These are phyloP conservation scores for Pseudococcus longispinus DNA, from an alignment of 2,888 invertebrate genomes.

Conservation along the genomic window DNA sequence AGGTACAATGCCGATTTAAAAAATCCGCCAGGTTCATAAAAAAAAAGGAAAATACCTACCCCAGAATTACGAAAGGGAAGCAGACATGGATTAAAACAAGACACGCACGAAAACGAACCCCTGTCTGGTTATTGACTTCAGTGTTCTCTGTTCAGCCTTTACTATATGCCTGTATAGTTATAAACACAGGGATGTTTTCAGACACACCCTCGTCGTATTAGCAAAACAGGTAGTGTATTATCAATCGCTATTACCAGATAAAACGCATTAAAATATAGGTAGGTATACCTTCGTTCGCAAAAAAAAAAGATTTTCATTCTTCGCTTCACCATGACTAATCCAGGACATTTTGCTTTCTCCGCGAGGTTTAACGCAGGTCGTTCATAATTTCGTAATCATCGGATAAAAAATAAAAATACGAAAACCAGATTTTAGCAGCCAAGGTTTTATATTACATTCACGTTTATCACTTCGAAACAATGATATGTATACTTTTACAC, in stretches of 20 bases:
- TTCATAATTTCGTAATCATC: slow-evolving; percentile 39
- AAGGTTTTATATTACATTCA: background rate
- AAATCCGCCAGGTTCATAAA: too few species aligned
- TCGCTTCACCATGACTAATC: background rate
- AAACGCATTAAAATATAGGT: background rate
- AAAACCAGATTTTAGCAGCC: slow-evolving; percentile 4
- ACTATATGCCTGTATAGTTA: too few species aligned
- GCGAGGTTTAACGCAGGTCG: slow-evolving; percentile 18
- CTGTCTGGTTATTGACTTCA: background rate
- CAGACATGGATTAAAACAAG: background rate
- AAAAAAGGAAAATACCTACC: background rate
- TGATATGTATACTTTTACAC: too few species aligned
- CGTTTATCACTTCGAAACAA: too few species aligned
- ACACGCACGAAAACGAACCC: background rate
- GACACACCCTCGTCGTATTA: slow-evolving; percentile 40
- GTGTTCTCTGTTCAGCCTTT: too few species aligned
- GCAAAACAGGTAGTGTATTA: slow-evolving; percentile 3
- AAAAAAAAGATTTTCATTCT: background rate
- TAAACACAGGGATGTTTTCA: slow-evolving; percentile 39
- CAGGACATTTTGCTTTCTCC: slow-evolving; percentile 33
- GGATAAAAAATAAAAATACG: slow-evolving; percentile 1
- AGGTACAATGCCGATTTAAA: too few species aligned
- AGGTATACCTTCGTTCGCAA: background rate
- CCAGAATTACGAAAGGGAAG: background rate
- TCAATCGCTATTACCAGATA: background rate